Conservation (phyloP, 2,113 vertebrate species). For the Ondatra zibethicus region DNA sequence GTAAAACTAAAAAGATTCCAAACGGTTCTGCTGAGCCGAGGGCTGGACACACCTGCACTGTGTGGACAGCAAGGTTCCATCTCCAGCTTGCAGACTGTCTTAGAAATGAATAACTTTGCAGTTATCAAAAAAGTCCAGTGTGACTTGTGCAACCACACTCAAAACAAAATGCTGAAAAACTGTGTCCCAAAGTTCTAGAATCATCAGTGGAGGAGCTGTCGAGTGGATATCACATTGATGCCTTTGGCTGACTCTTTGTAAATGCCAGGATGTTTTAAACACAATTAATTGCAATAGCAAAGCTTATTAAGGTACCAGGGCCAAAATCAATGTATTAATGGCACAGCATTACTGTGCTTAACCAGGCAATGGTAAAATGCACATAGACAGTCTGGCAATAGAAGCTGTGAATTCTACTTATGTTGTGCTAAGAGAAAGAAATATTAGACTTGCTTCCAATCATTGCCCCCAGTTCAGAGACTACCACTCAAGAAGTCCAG, state of each 20-base stretch:
- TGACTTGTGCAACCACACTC: slow-evolving; percentile 82
- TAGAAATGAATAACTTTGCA: slow-evolving; percentile 85
- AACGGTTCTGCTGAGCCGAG: not conserved
- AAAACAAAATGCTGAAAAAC: slow-evolving; percentile 78
- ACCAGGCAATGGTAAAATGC: slow-evolving; percentile 72
- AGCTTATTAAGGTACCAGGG: slow-evolving; percentile 72
- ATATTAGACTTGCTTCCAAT: slow-evolving; percentile 7
- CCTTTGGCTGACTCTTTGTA: slow-evolving; percentile 45
- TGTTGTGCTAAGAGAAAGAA: slow-evolving; percentile 46
- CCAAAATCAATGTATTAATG: slow-evolving; percentile 79
- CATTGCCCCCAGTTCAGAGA: slow-evolving; percentile 21
- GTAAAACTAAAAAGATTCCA: slow-evolving; percentile 58
- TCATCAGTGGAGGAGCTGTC: slow-evolving; percentile 61
- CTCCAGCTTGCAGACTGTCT: slow-evolving; percentile 73
- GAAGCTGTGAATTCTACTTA: slow-evolving; percentile 58
- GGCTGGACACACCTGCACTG: slow-evolving; percentile 63
- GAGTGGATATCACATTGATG: slow-evolving; percentile 63
- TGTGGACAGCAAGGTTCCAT: slow-evolving; percentile 72
- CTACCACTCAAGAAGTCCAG: not conserved
- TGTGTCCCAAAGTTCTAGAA: slow-evolving; percentile 71
- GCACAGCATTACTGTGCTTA: slow-evolving; percentile 71
- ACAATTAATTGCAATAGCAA: slow-evolving; percentile 85
- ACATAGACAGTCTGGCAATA: slow-evolving; percentile 59
- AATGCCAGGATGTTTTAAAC: slow-evolving; percentile 73
- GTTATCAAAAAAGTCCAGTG: slow-evolving; percentile 86